phyloP scores from a whole-genome alignment of 2,888 invertebrate genomes.

The Venustoraphidia nigricollis region DNA sequence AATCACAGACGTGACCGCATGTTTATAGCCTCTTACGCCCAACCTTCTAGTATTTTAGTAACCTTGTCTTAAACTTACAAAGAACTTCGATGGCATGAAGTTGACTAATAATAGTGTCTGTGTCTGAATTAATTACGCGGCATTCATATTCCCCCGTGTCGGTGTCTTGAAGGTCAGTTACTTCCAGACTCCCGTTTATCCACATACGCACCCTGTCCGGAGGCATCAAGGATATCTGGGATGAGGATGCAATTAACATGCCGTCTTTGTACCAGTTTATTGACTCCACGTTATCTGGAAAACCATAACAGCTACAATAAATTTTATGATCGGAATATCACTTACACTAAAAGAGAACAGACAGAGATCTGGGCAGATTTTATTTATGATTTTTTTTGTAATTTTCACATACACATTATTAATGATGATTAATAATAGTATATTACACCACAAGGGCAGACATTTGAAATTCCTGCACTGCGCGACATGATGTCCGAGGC shows the following conservation, averaged over 20 bases:
- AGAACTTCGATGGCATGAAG: slow-evolving; percentile 64
- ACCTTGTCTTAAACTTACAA: slow-evolving; percentile 40
- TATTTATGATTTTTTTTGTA: too few species aligned
- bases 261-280: slow-evolving; percentile 60
- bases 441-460: too few species aligned
- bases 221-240: slow-evolving; percentile 29
- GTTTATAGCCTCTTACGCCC: too few species aligned
- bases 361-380: too few species aligned
- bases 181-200: slow-evolving; percentile 56
- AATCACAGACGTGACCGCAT: too few species aligned
- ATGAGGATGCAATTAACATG: slow-evolving; percentile 44
- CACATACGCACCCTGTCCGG: slow-evolving; percentile 46
- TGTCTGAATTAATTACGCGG: slow-evolving; percentile 45
- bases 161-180: slow-evolving; percentile 34
- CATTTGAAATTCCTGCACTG: too few species aligned
- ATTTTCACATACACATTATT: too few species aligned
- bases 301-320: background rate
- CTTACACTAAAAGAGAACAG: background rate
- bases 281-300: slow-evolving; percentile 38
- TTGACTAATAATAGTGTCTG: slow-evolving; percentile 54
- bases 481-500: too few species aligned
- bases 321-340: background rate
- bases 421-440: too few species aligned
- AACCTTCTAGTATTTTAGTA: too few species aligned
- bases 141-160: slow-evolving; percentile 56